phyloP scores from a whole-genome alignment of 2,797 vertebrate genomes.

The Microchirus variegatus region DNA sequence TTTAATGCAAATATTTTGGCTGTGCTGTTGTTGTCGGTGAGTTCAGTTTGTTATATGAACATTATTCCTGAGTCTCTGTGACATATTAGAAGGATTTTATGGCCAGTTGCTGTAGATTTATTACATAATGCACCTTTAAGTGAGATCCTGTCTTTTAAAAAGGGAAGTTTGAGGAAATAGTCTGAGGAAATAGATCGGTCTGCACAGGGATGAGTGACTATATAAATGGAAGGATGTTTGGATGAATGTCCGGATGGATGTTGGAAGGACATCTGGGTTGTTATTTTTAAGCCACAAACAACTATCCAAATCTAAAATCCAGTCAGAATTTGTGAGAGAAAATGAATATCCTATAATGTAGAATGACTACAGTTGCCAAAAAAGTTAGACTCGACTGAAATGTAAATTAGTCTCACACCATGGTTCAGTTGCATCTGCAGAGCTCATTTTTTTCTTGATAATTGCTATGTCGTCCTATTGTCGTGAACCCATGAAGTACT shows the following conservation, averaged over 20 bases:
- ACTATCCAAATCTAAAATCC: conserved; percentile 14
- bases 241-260: conserved; percentile 32
- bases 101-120: too few relatives aligned
- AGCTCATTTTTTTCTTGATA: conserved; percentile 6
- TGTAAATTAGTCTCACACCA: background rate
- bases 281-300: conserved; percentile 14
- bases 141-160: conserved; percentile 7
- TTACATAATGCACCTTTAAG: too few relatives aligned
- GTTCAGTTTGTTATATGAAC: too few relatives aligned
- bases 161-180: background rate
- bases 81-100: too few relatives aligned
- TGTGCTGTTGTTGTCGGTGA: too few relatives aligned
- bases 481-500: conserved; percentile 4
- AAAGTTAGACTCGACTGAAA: conserved; percentile 6
- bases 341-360: conserved; percentile 8
- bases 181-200: conserved; percentile 4
- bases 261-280: conserved; percentile 29
- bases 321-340: conserved; percentile 16
- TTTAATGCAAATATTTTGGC: too few relatives aligned
- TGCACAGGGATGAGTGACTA: conserved; percentile 12
- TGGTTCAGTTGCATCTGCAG: background rate
- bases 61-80: too few relatives aligned
- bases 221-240: conserved; percentile 37
- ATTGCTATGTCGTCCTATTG: background rate
- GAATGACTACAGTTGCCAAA: background rate